Evolutionary conservation across 2,888 invertebrate genomes (phyloP).

Genomic region (Ditula angustiorana): DNA sequence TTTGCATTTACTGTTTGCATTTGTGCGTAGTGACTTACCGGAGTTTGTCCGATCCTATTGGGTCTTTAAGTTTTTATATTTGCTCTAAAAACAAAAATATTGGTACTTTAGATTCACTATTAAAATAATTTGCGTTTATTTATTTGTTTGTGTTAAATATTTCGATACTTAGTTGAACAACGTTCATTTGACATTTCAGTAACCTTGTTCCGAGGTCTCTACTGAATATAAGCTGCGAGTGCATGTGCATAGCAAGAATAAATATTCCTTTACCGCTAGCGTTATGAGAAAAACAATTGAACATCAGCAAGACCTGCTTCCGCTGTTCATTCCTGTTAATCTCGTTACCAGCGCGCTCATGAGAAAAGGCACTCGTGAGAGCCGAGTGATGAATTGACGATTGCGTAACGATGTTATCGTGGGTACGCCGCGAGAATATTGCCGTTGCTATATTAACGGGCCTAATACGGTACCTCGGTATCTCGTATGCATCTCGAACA

Average conservation of each 20-base stretch:
- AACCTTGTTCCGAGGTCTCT: not conserved
- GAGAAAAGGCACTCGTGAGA: slow-evolving; percentile 67
- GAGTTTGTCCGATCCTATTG: too few relatives aligned
- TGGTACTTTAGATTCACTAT: too few relatives aligned
- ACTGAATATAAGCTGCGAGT: not conserved
- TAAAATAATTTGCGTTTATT: too few relatives aligned
- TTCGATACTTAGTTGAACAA: too few relatives aligned
- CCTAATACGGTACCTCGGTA: slow-evolving; percentile 43
- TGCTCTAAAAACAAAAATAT: too few relatives aligned
- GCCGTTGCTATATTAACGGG: slow-evolving; percentile 46
- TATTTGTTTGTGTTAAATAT: too few relatives aligned
- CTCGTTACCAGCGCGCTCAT: slow-evolving; percentile 58
- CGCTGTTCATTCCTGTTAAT: slow-evolving; percentile 54
- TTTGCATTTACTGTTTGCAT: too few relatives aligned
- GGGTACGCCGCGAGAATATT: slow-evolving; percentile 51
- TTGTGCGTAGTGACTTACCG: too few relatives aligned
- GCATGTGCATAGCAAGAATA: not conserved
- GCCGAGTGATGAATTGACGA: slow-evolving; percentile 54
- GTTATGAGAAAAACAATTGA: slow-evolving; percentile 11
- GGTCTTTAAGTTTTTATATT: too few relatives aligned
- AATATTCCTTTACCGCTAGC: slow-evolving; percentile 4
- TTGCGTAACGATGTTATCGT: slow-evolving; percentile 61
- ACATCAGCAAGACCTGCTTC: slow-evolving; percentile 40
- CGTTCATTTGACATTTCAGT: not conserved
- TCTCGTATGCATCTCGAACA: slow-evolving; percentile 57